Evolutionary conservation across 2,797 vertebrate genomes (phyloP), one percentile per base, ranked within the genome.

Genomic region (Acanthiza pusilla): DNA sequence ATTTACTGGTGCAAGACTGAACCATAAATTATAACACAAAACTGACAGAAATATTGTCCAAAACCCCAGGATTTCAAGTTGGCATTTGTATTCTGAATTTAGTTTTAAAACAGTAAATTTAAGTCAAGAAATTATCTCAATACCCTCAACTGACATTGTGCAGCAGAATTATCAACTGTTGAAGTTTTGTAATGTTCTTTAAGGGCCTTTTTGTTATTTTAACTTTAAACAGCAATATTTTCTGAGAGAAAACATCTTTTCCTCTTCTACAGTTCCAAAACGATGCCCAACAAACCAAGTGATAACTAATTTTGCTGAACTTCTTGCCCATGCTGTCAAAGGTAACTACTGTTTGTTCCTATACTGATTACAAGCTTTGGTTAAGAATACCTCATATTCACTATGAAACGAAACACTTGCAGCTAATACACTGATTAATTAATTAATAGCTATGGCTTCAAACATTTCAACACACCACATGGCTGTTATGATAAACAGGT

Each of bases 31-130:
- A 54, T 14, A 89, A 43, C 8, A 32, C 4, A 55, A 58, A 81
- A 7, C 5, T 1, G 2, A 70, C 0, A 82, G 21, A 62, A 85
- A 71, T n/a, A 50, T 5, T 7, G 26, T 22, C 19, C 19, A 34
- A 19, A 47, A 7, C 15, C 10, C 8, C 11, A 67, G 13, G 11
- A 88, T 87, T 73, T 45, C 23, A 72, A 29, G 13, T 10, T 75
- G 29, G 20, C 34, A 53, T 7, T n/a, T 58, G 9, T 23, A 70
- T 62, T 87, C 53, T 63, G 22, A 82, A 63, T 47, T 53, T 25
- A 42, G 14, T 58, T 87, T 92, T 66, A 30, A 86, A 86, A 72
- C 17, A 79, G 11, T 4, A 8, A 11, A 29, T 6, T 1, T 9
- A 87, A 91, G 5, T 53, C 32, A 88, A 67, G 34, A 74, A 27